phyloP scores from a whole-genome alignment of 2,888 invertebrate genomes.

The Brachypalpus laphriformis region DNA sequence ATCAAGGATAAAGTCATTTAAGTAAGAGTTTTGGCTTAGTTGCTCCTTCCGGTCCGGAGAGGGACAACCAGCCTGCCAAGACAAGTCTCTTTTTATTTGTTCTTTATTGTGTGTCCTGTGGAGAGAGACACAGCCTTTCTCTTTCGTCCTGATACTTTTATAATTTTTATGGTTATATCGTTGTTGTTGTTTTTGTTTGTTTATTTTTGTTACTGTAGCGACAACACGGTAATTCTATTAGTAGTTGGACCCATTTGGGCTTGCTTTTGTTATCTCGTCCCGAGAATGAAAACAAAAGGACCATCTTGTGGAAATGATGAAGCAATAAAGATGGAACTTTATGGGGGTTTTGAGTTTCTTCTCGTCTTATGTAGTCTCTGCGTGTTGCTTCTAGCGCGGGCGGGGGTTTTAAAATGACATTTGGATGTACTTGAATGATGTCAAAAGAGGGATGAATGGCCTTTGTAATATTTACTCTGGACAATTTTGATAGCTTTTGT shows the following conservation, averaged over 20 bases:
- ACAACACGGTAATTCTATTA: constrained; percentile 44
- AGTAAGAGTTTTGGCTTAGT: constrained; percentile 45
- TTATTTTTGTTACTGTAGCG: constrained; percentile 23
- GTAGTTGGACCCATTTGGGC: constrained; percentile 32
- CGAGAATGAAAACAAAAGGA: constrained; percentile 47
- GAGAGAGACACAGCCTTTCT: not conserved
- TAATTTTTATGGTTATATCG: not conserved
- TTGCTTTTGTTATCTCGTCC: constrained; percentile 33
- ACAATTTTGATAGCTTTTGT: constrained; percentile 26
- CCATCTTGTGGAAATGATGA: constrained; percentile 54
- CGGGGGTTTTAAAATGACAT: not conserved
- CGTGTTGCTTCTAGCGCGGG: not conserved
- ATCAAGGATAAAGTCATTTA: constrained; percentile 51
- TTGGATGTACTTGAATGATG: constrained; percentile 20
- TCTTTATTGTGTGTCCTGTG: constrained; percentile 10
- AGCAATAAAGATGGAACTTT: constrained; percentile 43
- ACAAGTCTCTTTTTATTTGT: constrained; percentile 1
- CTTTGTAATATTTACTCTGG: constrained; percentile 3
- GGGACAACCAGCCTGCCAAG: not conserved
- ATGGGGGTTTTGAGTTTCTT: constrained; percentile 16
- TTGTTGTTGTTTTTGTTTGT: constrained; percentile 5
- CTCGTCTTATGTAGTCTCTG: too few species aligned
- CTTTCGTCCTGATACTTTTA: not conserved
- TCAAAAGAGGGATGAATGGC: constrained; percentile 10
- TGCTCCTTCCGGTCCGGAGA: constrained; percentile 4